Base-by-base conservation (phyloP, 2,888 invertebrate genomes). In the Drosophila incognita region DNA sequence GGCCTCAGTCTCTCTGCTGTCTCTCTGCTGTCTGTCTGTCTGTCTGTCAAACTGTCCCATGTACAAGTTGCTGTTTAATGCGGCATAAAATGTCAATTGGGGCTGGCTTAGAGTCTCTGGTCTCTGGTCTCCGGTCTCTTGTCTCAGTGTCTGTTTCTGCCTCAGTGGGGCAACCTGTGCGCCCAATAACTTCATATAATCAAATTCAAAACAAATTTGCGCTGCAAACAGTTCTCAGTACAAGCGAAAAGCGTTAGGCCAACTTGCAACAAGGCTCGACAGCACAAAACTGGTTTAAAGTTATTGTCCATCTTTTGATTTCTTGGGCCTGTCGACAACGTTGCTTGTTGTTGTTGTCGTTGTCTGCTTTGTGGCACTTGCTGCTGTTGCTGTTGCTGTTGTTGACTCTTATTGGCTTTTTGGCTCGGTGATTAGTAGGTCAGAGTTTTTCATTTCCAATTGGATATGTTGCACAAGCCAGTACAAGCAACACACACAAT, bases 231-330 rank as follows among this genome's bases (percentile, higher is more conserved):
- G 67, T 76, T 80, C 80, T 78, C 76, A 64, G 68, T 62, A 51
- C 72, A 62, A 60, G 68, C 70, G 64, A 68, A 79, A 75, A 75
- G 77, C 73, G 77, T 64, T 69, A 69, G 73, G 42, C 67, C 67
- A 79, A 71, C 69, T 57, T 81, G 82, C 85, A 74, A 85, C 85
- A 82, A 85, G 87, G 85, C 85, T 85, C 74, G 78, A 74, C 76
- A 69, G 74, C 69, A 56, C 70, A 78, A 76, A 79, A 87, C 90
- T 90, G 89, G 87, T 87, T 87, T 87, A 83, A 83, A 87, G 85
- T 83, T 88, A 90, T 87, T 90, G 90, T 87, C 90, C 90, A 90
- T 90, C 89, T 90, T 87, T 90, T 88, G 89, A 83, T 72, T 81
- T 86, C 87, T 86, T 86, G 82, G 81, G 81, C 87, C 87, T 84